Evolutionary conservation across 2,888 invertebrate species (phyloP).

Genomic region (Drosophila neutralis): DNA sequence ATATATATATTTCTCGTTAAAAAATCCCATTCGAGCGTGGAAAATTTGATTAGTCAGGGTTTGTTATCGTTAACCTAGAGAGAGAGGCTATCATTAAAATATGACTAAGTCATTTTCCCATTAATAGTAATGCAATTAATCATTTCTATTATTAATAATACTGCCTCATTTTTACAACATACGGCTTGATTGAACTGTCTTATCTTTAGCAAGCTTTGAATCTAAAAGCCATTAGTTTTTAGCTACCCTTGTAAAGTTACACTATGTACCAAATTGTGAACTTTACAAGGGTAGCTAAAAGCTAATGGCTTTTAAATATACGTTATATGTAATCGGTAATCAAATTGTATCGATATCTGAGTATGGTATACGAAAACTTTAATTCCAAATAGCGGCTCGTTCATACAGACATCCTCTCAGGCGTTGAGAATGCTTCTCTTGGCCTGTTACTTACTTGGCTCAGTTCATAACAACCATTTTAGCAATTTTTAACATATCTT

Average conservation of each 20-base stretch:
- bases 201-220: not conserved
- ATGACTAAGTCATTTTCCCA: conserved; percentile 9
- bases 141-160: conserved; percentile 15
- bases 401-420: not conserved
- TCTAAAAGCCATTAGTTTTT: not conserved
- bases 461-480: not conserved
- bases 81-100: conserved; percentile 6
- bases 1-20: not conserved
- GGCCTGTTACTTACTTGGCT: not conserved
- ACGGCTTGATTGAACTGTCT: conserved; percentile 6
- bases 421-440: not conserved
- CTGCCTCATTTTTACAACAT: conserved; percentile 4
- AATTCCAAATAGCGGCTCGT: not conserved
- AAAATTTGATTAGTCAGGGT: conserved; percentile 6
- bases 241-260: not conserved
- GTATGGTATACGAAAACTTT: not conserved
- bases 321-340: not conserved
- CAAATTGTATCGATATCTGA: not conserved
- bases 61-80: conserved; percentile 1
- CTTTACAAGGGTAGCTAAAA: not conserved
- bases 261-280: too few relatives aligned
- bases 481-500: not conserved
- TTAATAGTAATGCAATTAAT: conserved; percentile 18
- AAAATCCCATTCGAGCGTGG: not conserved
- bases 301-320: too few relatives aligned